phyloP scores from a whole-genome alignment of 2,113 vertebrate species.

The Telmatochromis sp. region DNA sequence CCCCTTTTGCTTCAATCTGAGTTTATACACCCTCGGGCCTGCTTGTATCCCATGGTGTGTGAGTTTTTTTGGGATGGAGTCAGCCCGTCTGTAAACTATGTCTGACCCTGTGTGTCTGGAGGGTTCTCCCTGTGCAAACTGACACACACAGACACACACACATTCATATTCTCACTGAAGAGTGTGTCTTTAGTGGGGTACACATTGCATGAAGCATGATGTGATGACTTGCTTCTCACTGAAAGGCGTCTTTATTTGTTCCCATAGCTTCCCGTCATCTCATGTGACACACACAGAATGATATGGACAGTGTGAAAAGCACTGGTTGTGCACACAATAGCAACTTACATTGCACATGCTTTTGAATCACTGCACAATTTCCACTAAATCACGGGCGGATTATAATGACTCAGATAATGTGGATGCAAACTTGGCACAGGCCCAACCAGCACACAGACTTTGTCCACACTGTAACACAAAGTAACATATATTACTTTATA shows the following conservation, averaged over 20 bases:
- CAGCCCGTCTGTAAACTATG: slow-evolving; percentile 58
- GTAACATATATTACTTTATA: not conserved
- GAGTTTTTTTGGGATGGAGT: slow-evolving; percentile 32
- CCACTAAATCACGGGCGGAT: not conserved
- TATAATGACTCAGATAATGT: not conserved
- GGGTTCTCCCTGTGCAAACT: not conserved
- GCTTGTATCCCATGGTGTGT: slow-evolving; percentile 2
- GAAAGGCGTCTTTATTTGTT: slow-evolving; percentile 41
- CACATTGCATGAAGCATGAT: not conserved
- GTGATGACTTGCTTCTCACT: slow-evolving; percentile 1
- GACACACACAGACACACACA: not conserved
- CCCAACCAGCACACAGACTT: not conserved
- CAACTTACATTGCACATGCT: not conserved
- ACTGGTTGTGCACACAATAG: not conserved
- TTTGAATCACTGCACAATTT: not conserved
- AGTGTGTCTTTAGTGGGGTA: not conserved
- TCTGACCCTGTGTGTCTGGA: slow-evolving; percentile 36
- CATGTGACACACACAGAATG: not conserved
- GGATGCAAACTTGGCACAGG: not conserved
- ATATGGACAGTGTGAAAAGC: not conserved
- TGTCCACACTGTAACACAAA: not conserved
- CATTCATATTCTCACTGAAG: not conserved
- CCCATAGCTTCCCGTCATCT: not conserved
- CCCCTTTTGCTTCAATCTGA: not conserved
- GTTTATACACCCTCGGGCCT: not conserved